A percentile compares a stretch with the other conserved stretches of the same genome.
These are phyloP conservation scores for Acleris holmiana DNA, from an alignment of 2,888 invertebrate species.

Conservation along the genomic window DNA sequence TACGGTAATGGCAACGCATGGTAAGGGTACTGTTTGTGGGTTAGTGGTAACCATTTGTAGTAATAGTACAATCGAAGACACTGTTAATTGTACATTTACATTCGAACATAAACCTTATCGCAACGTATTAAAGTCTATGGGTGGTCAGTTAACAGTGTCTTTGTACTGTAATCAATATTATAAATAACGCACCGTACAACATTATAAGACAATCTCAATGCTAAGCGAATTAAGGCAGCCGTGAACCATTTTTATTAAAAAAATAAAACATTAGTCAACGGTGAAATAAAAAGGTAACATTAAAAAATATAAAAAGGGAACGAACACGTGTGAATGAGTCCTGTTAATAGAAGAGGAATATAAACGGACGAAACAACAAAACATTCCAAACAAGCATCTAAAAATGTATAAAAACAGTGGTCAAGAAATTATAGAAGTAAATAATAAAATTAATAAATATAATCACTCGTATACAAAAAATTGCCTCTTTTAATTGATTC, in stretches of 20 bases:
- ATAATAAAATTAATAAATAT: slow-evolving; percentile 23
- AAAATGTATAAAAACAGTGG: slow-evolving; percentile 30
- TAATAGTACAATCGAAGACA: no score
- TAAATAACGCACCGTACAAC: no score
- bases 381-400: slow-evolving; percentile 47
- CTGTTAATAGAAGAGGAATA: slow-evolving; percentile 38
- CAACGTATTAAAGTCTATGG: no score
- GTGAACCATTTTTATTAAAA: not conserved
- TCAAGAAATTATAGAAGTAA: slow-evolving; percentile 12
- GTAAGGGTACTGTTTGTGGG: no score
- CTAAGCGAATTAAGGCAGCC: not conserved
- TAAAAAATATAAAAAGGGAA: not conserved
- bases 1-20: no score
- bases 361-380: slow-evolving; percentile 36
- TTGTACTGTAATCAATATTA: not conserved
- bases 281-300: slow-evolving; percentile 10
- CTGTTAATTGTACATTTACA: no score
- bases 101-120: no score
- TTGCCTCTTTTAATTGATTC: slow-evolving; percentile 2
- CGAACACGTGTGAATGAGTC: slow-evolving; percentile 15
- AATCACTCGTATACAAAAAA: slow-evolving; percentile 12
- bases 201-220: not conserved
- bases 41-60: not conserved
- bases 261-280: slow-evolving; percentile 6
- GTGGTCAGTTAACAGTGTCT: no score